Percentiles rank a stretch among this genome's conserved stretches.
These are phyloP conservation scores for Xyrauchen texanus DNA, from an alignment of 2,113 vertebrate species.

Conservation along the genomic window DNA sequence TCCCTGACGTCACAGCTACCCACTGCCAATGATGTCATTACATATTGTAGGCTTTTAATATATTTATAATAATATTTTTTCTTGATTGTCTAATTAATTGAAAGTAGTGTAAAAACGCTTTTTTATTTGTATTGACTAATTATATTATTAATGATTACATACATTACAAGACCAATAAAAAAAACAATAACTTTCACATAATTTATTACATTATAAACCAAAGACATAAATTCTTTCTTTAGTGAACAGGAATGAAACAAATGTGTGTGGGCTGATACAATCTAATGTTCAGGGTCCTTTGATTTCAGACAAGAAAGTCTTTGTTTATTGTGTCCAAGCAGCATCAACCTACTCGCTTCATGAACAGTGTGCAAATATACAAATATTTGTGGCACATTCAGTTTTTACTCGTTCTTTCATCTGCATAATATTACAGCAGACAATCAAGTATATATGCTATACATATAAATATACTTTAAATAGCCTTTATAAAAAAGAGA, in stretches of 20 bases:
- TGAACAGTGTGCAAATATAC: constrained; percentile 7
- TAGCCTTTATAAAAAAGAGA: no score
- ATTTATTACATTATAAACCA: background rate
- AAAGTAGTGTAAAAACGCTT: background rate
- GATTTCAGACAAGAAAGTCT: constrained; percentile 34
- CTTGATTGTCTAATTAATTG: background rate
- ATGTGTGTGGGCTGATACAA: constrained; percentile 5
- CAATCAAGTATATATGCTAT: background rate
- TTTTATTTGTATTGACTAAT: background rate
- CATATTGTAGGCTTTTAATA: no score
- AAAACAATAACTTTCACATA: background rate
- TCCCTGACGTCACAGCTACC: constrained; percentile 42
- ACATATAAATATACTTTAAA: background rate
- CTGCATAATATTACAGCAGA: background rate
- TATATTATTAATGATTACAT: background rate
- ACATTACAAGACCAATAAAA: background rate
- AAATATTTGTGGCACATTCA: background rate
- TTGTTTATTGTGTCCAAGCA: constrained; percentile 33
- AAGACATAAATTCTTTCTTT: background rate
- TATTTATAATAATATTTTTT: background rate
- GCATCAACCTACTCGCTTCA: constrained; percentile 16
- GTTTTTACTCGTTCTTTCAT: background rate
- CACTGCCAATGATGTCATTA: background rate
- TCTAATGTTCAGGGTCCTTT: background rate
- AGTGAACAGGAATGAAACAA: constrained; percentile 16